A percentile compares a stretch with the other conserved stretches of the same genome.
Evolutionary conservation across 2,113 vertebrate species (phyloP).

Genomic region (Prinia subflava): DNA sequence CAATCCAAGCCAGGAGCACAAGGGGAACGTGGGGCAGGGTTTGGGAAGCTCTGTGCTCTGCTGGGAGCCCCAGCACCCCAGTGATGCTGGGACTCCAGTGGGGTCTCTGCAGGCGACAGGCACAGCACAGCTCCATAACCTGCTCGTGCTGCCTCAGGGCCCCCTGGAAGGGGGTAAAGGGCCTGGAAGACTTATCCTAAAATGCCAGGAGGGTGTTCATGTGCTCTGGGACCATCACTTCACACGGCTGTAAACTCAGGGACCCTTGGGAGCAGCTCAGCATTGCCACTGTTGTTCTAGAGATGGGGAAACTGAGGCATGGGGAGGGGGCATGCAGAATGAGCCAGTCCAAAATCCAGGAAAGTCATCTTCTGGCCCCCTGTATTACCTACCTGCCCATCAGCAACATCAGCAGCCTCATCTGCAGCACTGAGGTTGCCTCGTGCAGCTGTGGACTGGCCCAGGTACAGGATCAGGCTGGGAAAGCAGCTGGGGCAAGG

Average conservation of each 20-base stretch:
- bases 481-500: not conserved
- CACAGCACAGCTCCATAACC: accelerated
- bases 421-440: not conserved
- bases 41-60: not conserved
- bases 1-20: not conserved
- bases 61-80: accelerated
- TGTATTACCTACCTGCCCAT: not conserved
- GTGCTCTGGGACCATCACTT: not conserved
- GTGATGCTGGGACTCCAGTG: not conserved
- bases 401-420: not conserved
- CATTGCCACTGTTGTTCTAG: accelerated
- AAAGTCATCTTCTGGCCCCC: too few species aligned
- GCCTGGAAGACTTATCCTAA: not conserved
- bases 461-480: not conserved
- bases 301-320: not conserved
- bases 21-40: accelerated
- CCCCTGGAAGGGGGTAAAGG: not conserved
- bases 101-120: not conserved
- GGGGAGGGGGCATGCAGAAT: accelerated
- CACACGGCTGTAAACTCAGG: accelerated
- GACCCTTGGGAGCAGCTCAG: not conserved
- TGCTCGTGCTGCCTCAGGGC: not conserved
- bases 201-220: not conserved
- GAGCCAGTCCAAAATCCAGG: not conserved
- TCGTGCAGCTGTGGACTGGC: too few species aligned